phyloP scores from a whole-genome alignment of 2,797 vertebrate species.

The Crax fasciolata region DNA sequence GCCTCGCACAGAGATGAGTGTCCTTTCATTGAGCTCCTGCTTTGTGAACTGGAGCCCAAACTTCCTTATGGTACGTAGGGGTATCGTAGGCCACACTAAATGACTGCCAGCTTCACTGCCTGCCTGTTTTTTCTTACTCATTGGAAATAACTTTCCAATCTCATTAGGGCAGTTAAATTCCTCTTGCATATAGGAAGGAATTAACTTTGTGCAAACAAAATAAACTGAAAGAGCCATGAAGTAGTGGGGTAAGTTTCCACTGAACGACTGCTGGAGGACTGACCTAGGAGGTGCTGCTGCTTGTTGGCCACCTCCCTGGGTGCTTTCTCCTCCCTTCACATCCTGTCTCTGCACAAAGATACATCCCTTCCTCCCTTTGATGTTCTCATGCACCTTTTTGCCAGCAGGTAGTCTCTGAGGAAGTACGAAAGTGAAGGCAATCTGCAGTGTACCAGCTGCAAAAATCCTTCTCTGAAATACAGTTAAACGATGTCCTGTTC shows the following conservation, averaged over 20 bases:
- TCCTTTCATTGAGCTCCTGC: neutral
- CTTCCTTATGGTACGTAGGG: neutral
- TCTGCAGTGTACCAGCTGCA: neutral
- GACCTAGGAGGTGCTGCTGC: neutral
- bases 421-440: neutral
- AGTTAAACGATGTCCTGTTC: neutral
- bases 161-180: neutral
- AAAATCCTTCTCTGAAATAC: conserved; percentile 5
- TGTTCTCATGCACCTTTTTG: neutral
- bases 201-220: neutral
- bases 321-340: neutral
- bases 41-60: neutral
- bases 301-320: neutral
- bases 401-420: neutral
- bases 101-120: neutral
- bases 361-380: neutral
- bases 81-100: neutral
- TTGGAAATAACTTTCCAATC: conserved; percentile 11
- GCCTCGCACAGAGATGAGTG: neutral
- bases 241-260: neutral
- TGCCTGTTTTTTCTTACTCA: neutral
- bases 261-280: neutral
- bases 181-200: neutral
- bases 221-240: neutral
- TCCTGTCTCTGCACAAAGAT: neutral